Percentiles rank a stretch among this genome's conserved stretches.
Conservation (phyloP, 2,113 vertebrate species). For the Nymphicus hollandicus region DNA sequence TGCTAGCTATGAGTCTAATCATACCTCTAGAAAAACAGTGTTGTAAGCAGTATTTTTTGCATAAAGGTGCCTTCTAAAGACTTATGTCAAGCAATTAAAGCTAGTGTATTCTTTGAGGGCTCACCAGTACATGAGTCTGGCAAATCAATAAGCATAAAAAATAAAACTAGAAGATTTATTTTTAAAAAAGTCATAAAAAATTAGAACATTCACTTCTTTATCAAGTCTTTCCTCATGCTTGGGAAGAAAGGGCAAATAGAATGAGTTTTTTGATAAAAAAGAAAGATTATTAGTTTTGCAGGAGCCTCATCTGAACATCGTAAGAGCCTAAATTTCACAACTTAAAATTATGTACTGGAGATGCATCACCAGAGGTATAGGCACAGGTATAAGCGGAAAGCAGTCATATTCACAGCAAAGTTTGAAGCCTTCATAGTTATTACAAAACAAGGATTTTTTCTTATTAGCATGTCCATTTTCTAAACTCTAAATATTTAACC, state of each 20-base stretch:
- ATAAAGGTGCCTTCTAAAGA: not conserved
- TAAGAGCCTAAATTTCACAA: not conserved
- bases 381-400: not conserved
- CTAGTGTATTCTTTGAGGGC: not conserved
- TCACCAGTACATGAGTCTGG: not conserved
- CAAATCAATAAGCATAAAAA: not conserved
- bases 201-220: not conserved
- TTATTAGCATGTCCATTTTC: not conserved
- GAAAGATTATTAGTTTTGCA: not conserved
- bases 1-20: not conserved
- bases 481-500: not conserved
- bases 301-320: fast-evolving
- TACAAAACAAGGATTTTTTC: not conserved
- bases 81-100: not conserved
- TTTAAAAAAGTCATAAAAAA: not conserved
- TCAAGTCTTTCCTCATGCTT: not conserved
- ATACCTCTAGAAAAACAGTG: not conserved
- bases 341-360: not conserved
- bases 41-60: not conserved
- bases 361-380: not conserved
- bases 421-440: not conserved
- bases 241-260: not conserved
- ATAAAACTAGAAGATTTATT: not conserved
- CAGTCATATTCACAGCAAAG: not conserved
- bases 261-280: not conserved